These are phyloP conservation scores for Ailuropoda melanoleuca DNA, from an alignment of 2,113 vertebrate species.

Conservation along the genomic window DNA sequence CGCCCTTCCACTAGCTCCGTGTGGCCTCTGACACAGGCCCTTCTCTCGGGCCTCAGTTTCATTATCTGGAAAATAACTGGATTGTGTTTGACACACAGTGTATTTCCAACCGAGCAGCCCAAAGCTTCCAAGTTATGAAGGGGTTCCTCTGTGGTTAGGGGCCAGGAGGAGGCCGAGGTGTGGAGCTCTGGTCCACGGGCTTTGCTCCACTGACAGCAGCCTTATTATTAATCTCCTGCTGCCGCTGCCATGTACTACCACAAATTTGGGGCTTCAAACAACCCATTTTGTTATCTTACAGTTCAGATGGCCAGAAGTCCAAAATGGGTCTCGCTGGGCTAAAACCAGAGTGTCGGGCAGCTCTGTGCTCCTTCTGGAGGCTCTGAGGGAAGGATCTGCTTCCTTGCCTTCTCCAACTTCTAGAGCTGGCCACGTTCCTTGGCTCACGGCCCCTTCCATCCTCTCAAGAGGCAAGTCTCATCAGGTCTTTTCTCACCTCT, in stretches of 20 bases:
- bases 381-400: background rate
- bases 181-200: background rate
- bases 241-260: background rate
- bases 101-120: background rate
- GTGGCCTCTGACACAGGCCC: background rate
- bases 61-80: background rate
- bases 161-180: background rate
- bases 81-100: background rate
- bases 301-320: background rate
- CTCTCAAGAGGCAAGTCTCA: background rate
- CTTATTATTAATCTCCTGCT: background rate
- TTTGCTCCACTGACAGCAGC: background rate
- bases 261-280: background rate
- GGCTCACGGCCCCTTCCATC: background rate
- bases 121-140: background rate
- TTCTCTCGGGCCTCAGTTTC: background rate
- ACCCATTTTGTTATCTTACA: background rate
- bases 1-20: background rate
- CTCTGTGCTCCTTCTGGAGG: background rate
- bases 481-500: background rate
- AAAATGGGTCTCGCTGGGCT: background rate
- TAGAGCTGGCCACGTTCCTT: background rate
- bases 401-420: background rate
- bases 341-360: background rate
- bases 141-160: accelerated